A percentile compares a stretch with the other conserved stretches of the same genome.
Conservation (phyloP, 2,113 vertebrate species). For the Mixornis gularis region DNA sequence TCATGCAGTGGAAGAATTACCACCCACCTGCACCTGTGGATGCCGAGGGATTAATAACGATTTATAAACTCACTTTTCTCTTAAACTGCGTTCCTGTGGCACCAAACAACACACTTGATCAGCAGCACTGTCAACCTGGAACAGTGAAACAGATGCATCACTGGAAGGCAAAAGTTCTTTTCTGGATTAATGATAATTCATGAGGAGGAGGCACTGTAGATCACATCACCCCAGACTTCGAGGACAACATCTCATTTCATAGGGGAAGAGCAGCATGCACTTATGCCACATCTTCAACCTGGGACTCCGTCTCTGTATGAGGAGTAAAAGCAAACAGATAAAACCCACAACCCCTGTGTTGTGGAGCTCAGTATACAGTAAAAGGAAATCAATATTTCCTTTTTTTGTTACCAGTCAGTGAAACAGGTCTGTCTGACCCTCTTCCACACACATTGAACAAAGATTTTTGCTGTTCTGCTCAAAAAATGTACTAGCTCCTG, state of each 20-base stretch:
- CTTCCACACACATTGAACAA: background rate
- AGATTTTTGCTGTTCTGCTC: background rate
- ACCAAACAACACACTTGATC: background rate
- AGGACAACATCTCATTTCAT: background rate
- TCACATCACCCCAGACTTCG: background rate
- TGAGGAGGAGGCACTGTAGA: background rate
- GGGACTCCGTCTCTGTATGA: background rate
- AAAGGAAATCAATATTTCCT: background rate
- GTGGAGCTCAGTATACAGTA: background rate
- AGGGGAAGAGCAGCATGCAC: background rate
- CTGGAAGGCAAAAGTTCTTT: background rate
- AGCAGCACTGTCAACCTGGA: background rate
- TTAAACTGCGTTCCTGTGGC: background rate
- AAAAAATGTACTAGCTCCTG: background rate
- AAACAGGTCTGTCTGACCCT: background rate
- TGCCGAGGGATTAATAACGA: background rate
- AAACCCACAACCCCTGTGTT: background rate
- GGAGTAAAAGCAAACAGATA: background rate
- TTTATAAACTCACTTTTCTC: background rate
- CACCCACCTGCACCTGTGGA: background rate
- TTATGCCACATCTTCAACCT: background rate
- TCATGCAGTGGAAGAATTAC: slow-evolving; percentile 9
- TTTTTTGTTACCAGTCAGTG: background rate
- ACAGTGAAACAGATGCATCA: background rate
- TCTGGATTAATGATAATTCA: background rate